Evolutionary conservation across 2,888 invertebrate species (phyloP).

Genomic region (Oligia strigilis): DNA sequence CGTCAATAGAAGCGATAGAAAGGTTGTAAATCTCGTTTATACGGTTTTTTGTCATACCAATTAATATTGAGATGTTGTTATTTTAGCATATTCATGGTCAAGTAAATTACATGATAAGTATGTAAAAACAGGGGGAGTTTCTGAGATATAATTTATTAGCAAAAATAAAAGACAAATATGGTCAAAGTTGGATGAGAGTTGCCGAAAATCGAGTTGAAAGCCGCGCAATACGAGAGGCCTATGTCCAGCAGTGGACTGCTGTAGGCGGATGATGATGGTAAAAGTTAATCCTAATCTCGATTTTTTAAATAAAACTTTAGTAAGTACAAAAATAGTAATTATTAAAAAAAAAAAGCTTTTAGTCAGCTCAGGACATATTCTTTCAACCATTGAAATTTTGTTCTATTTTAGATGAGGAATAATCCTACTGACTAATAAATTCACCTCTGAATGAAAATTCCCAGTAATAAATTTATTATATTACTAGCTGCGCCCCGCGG

Average conservation of each 20-base stretch:
- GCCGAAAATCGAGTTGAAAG: neutral
- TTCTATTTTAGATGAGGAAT: neutral
- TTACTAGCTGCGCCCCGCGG: too few species aligned
- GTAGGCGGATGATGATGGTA: neutral
- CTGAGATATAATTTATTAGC: neutral
- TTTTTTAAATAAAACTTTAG: neutral
- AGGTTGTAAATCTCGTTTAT: neutral
- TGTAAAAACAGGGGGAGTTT: neutral
- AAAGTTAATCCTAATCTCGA: neutral
- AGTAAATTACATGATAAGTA: neutral
- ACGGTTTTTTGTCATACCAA: neutral
- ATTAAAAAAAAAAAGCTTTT: neutral
- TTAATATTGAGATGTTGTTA: constrained; percentile 42
- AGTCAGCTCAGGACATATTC: neutral
- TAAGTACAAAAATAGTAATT: neutral
- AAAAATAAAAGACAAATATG: neutral
- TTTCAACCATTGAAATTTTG: neutral
- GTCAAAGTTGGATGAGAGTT: neutral
- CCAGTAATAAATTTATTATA: neutral
- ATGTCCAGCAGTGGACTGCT: neutral
- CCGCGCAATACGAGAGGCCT: neutral
- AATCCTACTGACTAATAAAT: neutral
- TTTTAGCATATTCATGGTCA: neutral
- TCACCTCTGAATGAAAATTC: neutral
- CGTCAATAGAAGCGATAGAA: constrained; percentile 32